Percentiles rank a stretch among this genome's conserved stretches.
phyloP scores from a whole-genome alignment of 1,140 invertebrate species.

The Drosophila mojavensis region DNA sequence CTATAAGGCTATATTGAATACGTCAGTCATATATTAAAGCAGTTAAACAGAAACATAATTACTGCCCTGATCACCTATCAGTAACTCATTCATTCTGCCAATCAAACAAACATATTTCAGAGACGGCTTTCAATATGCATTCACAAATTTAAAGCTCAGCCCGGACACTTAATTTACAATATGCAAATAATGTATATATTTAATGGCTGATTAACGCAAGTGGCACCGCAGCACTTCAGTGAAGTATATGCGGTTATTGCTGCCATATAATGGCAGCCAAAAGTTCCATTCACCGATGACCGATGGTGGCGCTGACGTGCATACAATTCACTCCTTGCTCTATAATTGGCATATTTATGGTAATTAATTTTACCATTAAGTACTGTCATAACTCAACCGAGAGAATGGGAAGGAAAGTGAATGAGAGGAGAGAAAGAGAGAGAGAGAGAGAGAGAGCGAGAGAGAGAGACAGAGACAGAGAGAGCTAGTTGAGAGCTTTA shows the following conservation, averaged over 20 bases:
- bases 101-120: background rate
- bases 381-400: constrained; percentile 63
- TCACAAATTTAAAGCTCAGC: constrained; percentile 34
- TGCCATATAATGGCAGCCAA: constrained; percentile 36
- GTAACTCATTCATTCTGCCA: background rate
- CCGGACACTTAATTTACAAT: constrained; percentile 49
- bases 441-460: too few species aligned
- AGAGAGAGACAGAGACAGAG: too few species aligned
- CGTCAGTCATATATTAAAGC: too few species aligned
- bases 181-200: constrained; percentile 51
- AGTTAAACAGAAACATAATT: too few species aligned
- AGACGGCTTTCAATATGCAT: too few species aligned
- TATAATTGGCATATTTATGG: constrained; percentile 60
- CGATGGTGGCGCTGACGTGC: constrained; percentile 23
- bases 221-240: constrained; percentile 66
- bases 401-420: background rate
- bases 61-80: background rate
- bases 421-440: background rate
- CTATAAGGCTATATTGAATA: too few species aligned
- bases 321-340: constrained; percentile 15
- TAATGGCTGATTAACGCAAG: constrained; percentile 62
- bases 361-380: constrained; percentile 76
- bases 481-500: constrained; percentile 14
- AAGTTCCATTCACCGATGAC: constrained; percentile 31
- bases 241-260: constrained; percentile 53